Evolutionary conservation across 2,888 invertebrate genomes (phyloP).

Genomic region (Neelides folsomi): DNA sequence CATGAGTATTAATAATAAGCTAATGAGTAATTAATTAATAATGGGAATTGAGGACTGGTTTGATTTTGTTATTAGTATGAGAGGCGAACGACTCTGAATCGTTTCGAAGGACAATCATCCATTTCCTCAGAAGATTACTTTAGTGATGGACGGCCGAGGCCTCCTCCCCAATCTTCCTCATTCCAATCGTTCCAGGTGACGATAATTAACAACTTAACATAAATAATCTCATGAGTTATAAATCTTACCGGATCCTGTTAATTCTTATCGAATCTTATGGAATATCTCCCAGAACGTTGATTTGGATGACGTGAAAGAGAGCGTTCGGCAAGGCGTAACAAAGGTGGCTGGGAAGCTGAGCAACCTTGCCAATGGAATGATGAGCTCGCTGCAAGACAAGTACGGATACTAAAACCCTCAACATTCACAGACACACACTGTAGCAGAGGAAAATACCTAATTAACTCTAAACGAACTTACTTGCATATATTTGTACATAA

Average conservation of each 20-base stretch:
- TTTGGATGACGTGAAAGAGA: conserved; percentile 91
- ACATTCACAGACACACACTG: too few species aligned
- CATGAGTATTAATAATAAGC: too few species aligned
- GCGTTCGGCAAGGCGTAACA: conserved; percentile 89
- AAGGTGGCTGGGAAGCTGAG: conserved; percentile 95
- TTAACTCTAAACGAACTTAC: too few species aligned
- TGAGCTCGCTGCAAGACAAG: conserved; percentile 74
- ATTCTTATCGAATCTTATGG: not conserved
- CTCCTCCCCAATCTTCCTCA: conserved; percentile 8
- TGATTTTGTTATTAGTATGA: conserved; percentile 40
- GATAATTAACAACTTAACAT: not conserved
- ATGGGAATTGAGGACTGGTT: not conserved
- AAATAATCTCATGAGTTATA: not conserved
- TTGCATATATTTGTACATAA: too few species aligned
- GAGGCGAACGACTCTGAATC: conserved; percentile 45
- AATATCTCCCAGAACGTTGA: conserved; percentile 45
- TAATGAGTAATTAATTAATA: too few species aligned
- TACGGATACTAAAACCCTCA: conserved; percentile 23
- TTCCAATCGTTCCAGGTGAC: conserved; percentile 18
- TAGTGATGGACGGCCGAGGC: conserved; percentile 44
- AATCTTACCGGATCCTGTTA: not conserved
- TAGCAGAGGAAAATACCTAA: too few species aligned
- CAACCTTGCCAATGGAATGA: conserved; percentile 83
- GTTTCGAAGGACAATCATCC: conserved; percentile 86
- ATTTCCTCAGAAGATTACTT: conserved; percentile 97